phyloP scores from a whole-genome alignment of 2,888 invertebrate genomes.

The Osmoderma eremita region DNA sequence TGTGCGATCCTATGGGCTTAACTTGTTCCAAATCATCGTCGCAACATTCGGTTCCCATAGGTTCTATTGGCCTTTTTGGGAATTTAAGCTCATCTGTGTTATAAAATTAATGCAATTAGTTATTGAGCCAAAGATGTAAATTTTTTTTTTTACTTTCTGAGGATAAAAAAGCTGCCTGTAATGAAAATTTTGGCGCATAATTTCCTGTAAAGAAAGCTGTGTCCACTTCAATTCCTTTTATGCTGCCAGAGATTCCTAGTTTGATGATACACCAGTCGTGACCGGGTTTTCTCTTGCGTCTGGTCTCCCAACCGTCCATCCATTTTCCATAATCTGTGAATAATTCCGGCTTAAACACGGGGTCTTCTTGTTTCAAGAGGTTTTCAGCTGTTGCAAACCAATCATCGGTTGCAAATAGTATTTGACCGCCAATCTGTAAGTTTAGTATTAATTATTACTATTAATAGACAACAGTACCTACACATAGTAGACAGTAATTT shows the following conservation, averaged over 20 bases:
- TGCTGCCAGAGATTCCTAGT: conserved; percentile 67
- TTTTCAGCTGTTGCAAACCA: conserved; percentile 73
- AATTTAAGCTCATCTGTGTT: conserved; percentile 65
- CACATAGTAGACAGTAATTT: too few relatives aligned
- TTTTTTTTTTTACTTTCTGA: conserved; percentile 63
- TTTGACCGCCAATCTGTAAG: conserved; percentile 68
- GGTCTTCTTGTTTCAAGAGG: conserved; percentile 67
- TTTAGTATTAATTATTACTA: background rate
- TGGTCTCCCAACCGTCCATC: conserved; percentile 78
- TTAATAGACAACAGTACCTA: background rate
- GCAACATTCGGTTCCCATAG: conserved; percentile 67
- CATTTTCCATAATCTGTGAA: conserved; percentile 73
- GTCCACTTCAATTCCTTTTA: conserved; percentile 69
- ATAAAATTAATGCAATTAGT: background rate
- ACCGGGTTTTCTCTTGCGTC: conserved; percentile 69
- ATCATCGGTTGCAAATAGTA: conserved; percentile 72
- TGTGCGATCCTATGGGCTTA: conserved; percentile 63
- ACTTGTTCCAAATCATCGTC: conserved; percentile 64
- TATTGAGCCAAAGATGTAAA: background rate
- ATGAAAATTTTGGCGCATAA: conserved; percentile 70
- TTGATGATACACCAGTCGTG: conserved; percentile 74
- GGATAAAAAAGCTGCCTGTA: conserved; percentile 69
- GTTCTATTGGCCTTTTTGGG: conserved; percentile 61
- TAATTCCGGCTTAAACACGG: conserved; percentile 68
- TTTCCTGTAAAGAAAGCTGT: conserved; percentile 74